Conservation (phyloP, 2,888 invertebrate genomes). For the Sisyra terminalis region DNA sequence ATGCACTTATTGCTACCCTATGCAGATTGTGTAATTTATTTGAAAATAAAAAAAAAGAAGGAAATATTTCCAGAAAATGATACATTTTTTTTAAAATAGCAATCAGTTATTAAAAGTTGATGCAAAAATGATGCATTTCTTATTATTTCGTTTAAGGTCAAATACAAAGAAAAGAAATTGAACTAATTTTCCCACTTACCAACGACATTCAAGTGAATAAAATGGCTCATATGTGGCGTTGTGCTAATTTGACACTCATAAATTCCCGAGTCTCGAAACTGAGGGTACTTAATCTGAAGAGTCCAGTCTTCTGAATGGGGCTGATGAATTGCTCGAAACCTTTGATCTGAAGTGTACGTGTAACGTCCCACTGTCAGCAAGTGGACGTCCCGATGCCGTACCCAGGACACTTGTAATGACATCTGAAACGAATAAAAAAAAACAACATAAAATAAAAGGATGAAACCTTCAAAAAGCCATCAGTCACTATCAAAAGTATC, state of each 20-base stretch:
- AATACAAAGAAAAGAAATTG: too few species aligned
- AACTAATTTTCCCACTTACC: slow-evolving; percentile 43
- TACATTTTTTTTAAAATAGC: too few species aligned
- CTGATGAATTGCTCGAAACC: slow-evolving; percentile 75
- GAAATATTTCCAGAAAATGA: too few species aligned
- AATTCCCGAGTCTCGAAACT: slow-evolving; percentile 75
- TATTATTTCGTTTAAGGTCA: too few species aligned
- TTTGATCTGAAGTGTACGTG: slow-evolving; percentile 82
- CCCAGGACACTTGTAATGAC: slow-evolving; percentile 79
- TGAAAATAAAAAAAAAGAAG: too few species aligned
- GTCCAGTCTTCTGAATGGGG: slow-evolving; percentile 84
- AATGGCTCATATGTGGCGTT: slow-evolving; percentile 84
- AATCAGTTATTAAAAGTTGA: too few species aligned
- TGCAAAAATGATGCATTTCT: too few species aligned
- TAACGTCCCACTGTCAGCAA: slow-evolving; percentile 76
- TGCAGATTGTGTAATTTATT: too few species aligned
- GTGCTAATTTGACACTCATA: slow-evolving; percentile 93
- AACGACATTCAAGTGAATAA: slow-evolving; percentile 77
- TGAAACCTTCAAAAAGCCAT: too few species aligned
- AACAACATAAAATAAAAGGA: too few species aligned
- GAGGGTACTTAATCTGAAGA: slow-evolving; percentile 81
- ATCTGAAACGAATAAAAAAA: slow-evolving; percentile 29
- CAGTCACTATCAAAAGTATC: too few species aligned
- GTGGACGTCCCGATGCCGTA: slow-evolving; percentile 79
- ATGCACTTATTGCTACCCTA: too few species aligned